phyloP scores from a whole-genome alignment of 2,888 invertebrate genomes.

The Drosophila neutralis region DNA sequence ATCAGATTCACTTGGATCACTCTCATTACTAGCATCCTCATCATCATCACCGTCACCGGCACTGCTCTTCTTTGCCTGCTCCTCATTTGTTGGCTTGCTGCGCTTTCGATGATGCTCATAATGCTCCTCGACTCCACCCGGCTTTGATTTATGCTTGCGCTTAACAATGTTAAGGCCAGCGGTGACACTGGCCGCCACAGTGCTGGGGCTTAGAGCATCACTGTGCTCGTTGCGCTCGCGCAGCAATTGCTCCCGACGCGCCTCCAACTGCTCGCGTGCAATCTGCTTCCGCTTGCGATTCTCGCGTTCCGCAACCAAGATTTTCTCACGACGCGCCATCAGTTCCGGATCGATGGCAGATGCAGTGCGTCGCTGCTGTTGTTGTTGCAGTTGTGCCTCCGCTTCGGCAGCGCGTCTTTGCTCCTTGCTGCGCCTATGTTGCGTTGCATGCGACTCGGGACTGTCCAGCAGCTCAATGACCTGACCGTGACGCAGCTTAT shows the following conservation, averaged over 20 bases:
- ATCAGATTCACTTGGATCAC: conserved; percentile 58
- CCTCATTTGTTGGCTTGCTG: conserved; percentile 71
- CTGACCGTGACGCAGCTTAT: conserved; percentile 70
- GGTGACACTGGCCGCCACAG: conserved; percentile 82
- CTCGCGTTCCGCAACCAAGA: conserved; percentile 90
- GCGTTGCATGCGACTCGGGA: conserved; percentile 79
- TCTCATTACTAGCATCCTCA: conserved; percentile 37
- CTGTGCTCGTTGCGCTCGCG: conserved; percentile 73
- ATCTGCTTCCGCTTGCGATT: conserved; percentile 92
- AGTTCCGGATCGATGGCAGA: conserved; percentile 85
- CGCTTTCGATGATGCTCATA: conserved; percentile 69
- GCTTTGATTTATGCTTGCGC: conserved; percentile 58
- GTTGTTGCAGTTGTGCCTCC: conserved; percentile 50
- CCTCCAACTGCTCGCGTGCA: conserved; percentile 90
- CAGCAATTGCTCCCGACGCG: conserved; percentile 86
- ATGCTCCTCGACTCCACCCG: conserved; percentile 40
- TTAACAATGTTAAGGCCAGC: conserved; percentile 81
- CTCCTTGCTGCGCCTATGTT: conserved; percentile 57
- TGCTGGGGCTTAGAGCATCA: conserved; percentile 78
- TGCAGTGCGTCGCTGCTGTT: conserved; percentile 59
- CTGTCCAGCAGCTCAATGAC: conserved; percentile 85
- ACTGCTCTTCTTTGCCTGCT: conserved; percentile 40
- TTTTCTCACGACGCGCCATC: conserved; percentile 88
- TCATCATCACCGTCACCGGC: conserved; percentile 11
- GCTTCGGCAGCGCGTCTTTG: conserved; percentile 73